Evolutionary conservation across 2,113 vertebrate species (phyloP), one percentile per base, ranked within the genome.

Genomic region (Brachionichthys hirsutus): DNA sequence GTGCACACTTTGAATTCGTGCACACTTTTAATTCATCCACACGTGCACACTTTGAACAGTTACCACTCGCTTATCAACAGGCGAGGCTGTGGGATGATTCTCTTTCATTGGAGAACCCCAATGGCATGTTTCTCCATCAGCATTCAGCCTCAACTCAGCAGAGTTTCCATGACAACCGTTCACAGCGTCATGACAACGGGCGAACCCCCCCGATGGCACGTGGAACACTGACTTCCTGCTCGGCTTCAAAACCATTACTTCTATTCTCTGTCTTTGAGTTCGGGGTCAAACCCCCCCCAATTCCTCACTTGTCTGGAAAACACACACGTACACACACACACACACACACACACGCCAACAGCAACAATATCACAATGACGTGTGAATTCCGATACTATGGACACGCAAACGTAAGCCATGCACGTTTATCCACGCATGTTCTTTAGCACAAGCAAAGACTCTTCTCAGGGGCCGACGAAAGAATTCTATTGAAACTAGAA

Each of bases 181-280:
- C 67, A 67, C 62, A 77, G 75, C 62, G 77, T 82, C 88, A 85
- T 86, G 90, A 89, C 88, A 89, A 89, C 88, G 49, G 59, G 70
- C 69, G 75, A 81, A 77, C 55, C 64, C 55, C 64, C 51, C 42
- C 34, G 1, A 79, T 70, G 80, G 83, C 62, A 60, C 19, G 75
- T 59, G 62, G 84, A 80, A 80, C 82, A 85, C 76, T 70, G 75
- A 85, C 88, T 89, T 89, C 82, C 84, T 84, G 58, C 76, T 51
- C 86, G 84, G 89, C 78, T 75, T 90, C 80, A 41, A 55, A 72
- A 70, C 64, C 72, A 64, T 75, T 55, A 66, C 62, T 43, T 60
- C 59, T 61, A 51, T 55, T 56, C 66, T 63, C 50, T 63, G 46
- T 80, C 73, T 63, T 76, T 70, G 62, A 69, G 20, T 14, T 36